Percentiles rank a stretch among this genome's conserved stretches.
Evolutionary conservation across 2,113 vertebrate genomes (phyloP).

Genomic region (Helogale parvula): DNA sequence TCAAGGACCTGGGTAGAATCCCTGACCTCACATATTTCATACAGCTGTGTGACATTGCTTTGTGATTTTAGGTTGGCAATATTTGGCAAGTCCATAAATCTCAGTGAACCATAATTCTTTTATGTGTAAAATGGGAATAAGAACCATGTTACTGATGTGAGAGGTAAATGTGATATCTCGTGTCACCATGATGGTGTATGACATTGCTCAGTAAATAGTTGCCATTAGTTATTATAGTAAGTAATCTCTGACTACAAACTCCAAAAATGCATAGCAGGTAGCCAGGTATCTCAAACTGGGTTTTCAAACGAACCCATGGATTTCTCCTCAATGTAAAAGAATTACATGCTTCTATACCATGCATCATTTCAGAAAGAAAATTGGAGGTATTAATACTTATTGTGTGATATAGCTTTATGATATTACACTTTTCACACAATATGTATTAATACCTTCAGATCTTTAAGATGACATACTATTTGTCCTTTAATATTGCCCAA

Average conservation of each 20-base stretch:
- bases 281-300: neutral
- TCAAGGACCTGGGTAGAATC: neutral
- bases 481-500: constrained; percentile 42
- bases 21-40: neutral
- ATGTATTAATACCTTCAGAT: neutral
- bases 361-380: neutral
- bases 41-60: neutral
- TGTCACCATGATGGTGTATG: neutral
- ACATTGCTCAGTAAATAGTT: neutral
- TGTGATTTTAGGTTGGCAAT: neutral
- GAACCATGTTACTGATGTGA: neutral
- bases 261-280: neutral
- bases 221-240: neutral
- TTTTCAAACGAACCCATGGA: neutral
- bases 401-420: neutral
- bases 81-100: neutral
- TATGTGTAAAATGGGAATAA: neutral
- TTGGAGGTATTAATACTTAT: neutral
- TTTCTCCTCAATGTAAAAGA: neutral
- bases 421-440: neutral
- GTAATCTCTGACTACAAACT: neutral
- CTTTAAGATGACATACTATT: neutral
- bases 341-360: neutral
- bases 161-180: neutral
- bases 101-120: neutral